Base-by-base conservation (phyloP, 2,888 invertebrate genomes). In the Falcaria lacertinaria region DNA sequence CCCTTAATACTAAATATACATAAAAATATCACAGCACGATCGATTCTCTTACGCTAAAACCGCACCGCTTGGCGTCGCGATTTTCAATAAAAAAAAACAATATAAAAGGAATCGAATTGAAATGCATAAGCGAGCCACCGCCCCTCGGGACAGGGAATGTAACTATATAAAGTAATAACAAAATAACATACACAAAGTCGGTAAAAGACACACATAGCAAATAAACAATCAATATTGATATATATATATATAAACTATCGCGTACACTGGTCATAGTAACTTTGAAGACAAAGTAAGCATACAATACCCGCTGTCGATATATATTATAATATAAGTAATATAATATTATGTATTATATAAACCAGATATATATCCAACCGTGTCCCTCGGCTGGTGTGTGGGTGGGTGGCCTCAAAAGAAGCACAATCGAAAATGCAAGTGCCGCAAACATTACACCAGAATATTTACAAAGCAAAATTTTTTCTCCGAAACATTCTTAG, bases 1-100 rank as follows among this genome's bases (percentile, higher is more conserved):
- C 65, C 47, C 84, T 84, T 84, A 85, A 62, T 64, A 66, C 80
- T 86, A 86, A 79, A 83, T 85, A 83, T 88, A 88, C 84, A 88
- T 85, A 84, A 88, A 85, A 88, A 89, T 89, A 89, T 89, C 88
- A 89, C 88, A 89, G 88, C 88, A 88, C 87, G 80, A 88, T 88
- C 88, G 87, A 87, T 89, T 85, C 86, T 74, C 88, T 88, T 88
- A 88, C 78, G 65, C 88, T 87, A 87, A 74, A 71, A 71, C 62
- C 75, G 58, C 67, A 67, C 71, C 78, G 88, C 88, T 87, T 80
- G 60, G 88, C 88, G 70, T 63, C 78, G 62, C 69, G 60, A 71
- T 64, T 74, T 73, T 64, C 55, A 59, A 70, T 64, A 64, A 61
- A 69, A 55, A 64, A 60, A 71, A 65, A 78, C 69, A 74, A 72